Base-by-base conservation (phyloP, 2,113 vertebrate species). In the Tringa solitaria region DNA sequence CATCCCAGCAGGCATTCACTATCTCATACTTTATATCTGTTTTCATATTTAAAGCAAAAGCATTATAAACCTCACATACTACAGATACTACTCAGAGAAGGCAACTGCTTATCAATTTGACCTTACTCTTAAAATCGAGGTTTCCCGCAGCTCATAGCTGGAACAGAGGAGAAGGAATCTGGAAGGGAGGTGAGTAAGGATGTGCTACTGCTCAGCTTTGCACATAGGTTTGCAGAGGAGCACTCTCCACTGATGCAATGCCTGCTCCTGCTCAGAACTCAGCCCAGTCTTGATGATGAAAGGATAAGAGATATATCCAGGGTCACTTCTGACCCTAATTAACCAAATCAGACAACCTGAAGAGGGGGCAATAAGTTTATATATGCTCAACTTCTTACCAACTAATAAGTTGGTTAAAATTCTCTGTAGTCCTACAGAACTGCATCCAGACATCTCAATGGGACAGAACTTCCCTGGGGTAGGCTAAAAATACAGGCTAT, bases 341-440 rank as follows among this genome's bases (percentile, higher is more conserved):
- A 79, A 48, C 27, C 22, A 61, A 46, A 54, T 68, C 35, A 74
- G n/a, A 33, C 43, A 73, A 37, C 23, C 16, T 61, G n/a, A 68
- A 21, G 24, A 60, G 22, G 12, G 24, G 27, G 19, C 63, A 73
- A 7, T 30, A 63, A 41, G 5, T 18, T 32, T 59, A 6, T 9
- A 30, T 14, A 27, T 3, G 28, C n/a, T 94, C 39, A 61, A 9
- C 33, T 61, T 80, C 24, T 74, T 72, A 61, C 26, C 50, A 68
- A 2, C 19, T 37, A 14, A 16, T 33, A 0, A 2, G 33, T 1
- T 24, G 41, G 37, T 54, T 63, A 30, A 6, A n/a, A 63, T 15
- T 12, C 15, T 45, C n/a, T 0, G 4, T 4, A 46, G 56, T 1
- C 5, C 56, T 59, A n/a, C 61, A 75, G 39, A 82, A 59, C 48